Evolutionary conservation across 1,140 invertebrate genomes (phyloP).

Genomic region (Brachionus paranguensis): DNA sequence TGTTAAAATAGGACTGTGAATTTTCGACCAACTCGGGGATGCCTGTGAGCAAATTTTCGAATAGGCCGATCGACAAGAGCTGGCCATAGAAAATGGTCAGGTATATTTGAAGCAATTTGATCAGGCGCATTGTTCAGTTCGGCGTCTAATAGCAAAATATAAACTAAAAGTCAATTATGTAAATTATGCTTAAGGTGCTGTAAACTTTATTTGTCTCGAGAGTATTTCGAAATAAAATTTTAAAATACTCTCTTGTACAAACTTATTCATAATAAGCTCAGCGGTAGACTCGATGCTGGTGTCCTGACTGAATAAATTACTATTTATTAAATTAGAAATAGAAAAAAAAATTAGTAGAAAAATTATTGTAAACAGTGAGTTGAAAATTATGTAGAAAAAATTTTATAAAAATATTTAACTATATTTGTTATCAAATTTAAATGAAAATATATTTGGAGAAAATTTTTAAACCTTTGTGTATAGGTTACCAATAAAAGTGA

Average conservation of each 20-base stretch:
- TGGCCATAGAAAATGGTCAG: slow-evolving; percentile 4
- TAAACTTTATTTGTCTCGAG: background rate
- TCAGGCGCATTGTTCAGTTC: background rate
- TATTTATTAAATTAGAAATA: background rate
- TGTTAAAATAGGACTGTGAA: slow-evolving; percentile 16
- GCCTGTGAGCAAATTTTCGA: slow-evolving; percentile 7
- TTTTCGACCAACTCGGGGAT: background rate
- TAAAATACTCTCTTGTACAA: background rate
- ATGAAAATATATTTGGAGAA: too few relatives aligned
- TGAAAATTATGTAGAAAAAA: background rate
- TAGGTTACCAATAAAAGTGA: too few relatives aligned
- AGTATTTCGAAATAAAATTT: background rate
- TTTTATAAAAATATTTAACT: too few relatives aligned
- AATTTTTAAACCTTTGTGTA: too few relatives aligned
- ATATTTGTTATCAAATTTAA: too few relatives aligned
- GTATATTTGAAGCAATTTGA: slow-evolving; percentile 6
- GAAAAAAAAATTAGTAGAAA: background rate
- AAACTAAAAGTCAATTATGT: background rate
- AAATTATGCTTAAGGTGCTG: background rate
- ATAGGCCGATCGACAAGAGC: background rate
- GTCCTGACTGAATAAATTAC: background rate
- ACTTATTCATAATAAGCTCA: background rate
- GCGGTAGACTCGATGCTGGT: background rate
- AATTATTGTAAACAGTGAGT: background rate
- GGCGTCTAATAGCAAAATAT: background rate